Evolutionary conservation across 1,140 invertebrate genomes (phyloP).

Genomic region (Megalonaias nervosa): DNA sequence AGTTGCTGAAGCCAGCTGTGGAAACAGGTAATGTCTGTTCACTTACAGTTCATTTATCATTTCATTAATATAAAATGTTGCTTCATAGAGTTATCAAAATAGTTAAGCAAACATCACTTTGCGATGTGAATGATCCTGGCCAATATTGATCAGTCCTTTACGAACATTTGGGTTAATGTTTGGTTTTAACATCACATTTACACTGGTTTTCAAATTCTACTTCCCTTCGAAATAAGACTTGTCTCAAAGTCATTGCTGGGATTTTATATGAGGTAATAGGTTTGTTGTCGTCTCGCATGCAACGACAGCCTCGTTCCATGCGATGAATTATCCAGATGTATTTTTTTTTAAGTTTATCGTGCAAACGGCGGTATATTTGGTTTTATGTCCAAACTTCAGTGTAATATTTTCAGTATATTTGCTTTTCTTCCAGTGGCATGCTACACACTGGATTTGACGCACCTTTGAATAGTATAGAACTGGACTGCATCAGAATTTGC

Average conservation of each 20-base stretch:
- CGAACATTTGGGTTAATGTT: neutral
- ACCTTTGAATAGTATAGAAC: slow-evolving; percentile 44
- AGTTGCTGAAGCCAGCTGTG: slow-evolving; percentile 54
- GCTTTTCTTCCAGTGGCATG: slow-evolving; percentile 52
- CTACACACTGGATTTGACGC: slow-evolving; percentile 62
- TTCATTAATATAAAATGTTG: neutral
- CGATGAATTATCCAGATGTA: too few relatives aligned
- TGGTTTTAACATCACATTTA: neutral
- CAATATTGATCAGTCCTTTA: neutral
- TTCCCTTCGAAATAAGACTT: neutral
- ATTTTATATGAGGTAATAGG: too few relatives aligned
- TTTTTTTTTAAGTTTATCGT: neutral
- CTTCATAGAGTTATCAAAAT: neutral
- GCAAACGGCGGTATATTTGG: neutral
- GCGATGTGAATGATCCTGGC: neutral
- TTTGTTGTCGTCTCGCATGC: too few relatives aligned
- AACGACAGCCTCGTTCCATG: too few relatives aligned
- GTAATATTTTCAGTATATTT: neutral
- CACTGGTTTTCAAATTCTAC: neutral
- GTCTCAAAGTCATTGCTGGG: too few relatives aligned
- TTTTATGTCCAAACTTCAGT: neutral
- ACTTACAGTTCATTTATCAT: neutral
- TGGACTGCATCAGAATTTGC: slow-evolving; percentile 50
- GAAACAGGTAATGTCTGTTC: slow-evolving; percentile 53
- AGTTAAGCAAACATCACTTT: neutral